Evolutionary conservation across 2,113 vertebrate species (phyloP), one percentile per base, ranked within the genome.

Genomic region (Ardeotis arabs): DNA sequence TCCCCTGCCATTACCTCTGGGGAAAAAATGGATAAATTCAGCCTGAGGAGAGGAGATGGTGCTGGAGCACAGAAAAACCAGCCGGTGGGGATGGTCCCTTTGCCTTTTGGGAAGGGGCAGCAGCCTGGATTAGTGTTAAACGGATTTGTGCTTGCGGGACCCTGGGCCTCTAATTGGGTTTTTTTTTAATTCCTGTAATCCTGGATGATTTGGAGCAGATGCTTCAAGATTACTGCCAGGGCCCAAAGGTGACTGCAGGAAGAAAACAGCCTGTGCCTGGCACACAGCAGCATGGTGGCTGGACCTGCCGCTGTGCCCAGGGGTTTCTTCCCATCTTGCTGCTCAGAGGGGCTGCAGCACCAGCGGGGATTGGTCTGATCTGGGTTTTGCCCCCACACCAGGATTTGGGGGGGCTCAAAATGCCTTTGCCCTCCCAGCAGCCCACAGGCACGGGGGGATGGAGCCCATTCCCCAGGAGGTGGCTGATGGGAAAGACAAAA

Each of bases 121-220:
- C 73, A 92, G 69, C 73, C 84, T 75, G 97, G 97, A 98, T 98
- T 98, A 97, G 96, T 95, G 95, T 93, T 98, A 97, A 98, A 97
- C 78, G 92, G 98, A 98, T 98, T 98, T 98, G 93, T 93, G 90
- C 95, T 97, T 96, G 80, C 62, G 93, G 94, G 96, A 98, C 97
- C 96, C 94, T 89, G 88, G 96, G 89, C 79, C 94, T 97, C 96
- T 98, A 98, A 98, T 97, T 98, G 98, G 56, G 28, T 19, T 41
- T 92, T 92, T 84, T 81, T 89, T 94, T 95, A 97, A 96, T 97
- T 98, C 97, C 97, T 95, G 73, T 98, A 98, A 98, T 98, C 98
- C 97, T 97, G 96, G 97, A 97, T 97, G 96, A 98, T 97, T 98
- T 97, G 74, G 90, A 98, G 87, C 97, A 98, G 97, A 98, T 96